These are phyloP conservation scores for Tursiops truncatus DNA, from an alignment of 2,113 vertebrate species.

Conservation along the genomic window DNA sequence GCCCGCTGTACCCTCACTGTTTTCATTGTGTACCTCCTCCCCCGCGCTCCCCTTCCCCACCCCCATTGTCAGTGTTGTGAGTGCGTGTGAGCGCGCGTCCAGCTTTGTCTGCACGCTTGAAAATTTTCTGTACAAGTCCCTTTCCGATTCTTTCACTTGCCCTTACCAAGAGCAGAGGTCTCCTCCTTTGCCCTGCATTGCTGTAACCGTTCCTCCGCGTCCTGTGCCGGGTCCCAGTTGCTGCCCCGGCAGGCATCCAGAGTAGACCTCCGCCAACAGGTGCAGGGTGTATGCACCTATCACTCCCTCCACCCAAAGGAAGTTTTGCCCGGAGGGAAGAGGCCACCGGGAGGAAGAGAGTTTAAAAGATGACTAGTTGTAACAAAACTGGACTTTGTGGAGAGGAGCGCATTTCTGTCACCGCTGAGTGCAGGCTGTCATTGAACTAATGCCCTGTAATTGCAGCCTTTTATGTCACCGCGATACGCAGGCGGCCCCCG, in stretches of 20 bases:
- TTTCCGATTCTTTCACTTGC: neutral
- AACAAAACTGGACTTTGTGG: conserved; percentile 72
- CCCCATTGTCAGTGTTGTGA: neutral
- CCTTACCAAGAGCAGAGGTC: conserved; percentile 16
- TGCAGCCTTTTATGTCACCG: conserved; percentile 98
- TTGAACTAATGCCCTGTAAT: conserved; percentile 84
- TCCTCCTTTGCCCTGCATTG: neutral
- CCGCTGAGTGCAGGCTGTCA: conserved; percentile 49
- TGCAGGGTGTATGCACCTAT: neutral
- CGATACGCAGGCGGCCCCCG: conserved; percentile 97
- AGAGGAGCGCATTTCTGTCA: conserved; percentile 63
- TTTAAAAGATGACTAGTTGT: conserved; percentile 42
- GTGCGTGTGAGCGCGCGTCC: neutral
- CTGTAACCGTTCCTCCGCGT: neutral
- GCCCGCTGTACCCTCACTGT: neutral
- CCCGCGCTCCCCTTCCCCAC: neutral
- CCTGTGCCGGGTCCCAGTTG: neutral
- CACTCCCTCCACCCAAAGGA: conserved; percentile 32
- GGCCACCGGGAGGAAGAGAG: conserved; percentile 14
- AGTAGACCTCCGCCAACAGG: neutral
- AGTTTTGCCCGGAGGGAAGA: conserved; percentile 52
- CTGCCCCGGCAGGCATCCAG: neutral
- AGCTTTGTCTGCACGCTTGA: conserved; percentile 54
- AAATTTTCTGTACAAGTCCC: neutral
- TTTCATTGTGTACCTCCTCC: neutral